These are phyloP conservation scores for Cricetomys ansorgei DNA, from an alignment of 2,113 vertebrate genomes.

Conservation along the genomic window DNA sequence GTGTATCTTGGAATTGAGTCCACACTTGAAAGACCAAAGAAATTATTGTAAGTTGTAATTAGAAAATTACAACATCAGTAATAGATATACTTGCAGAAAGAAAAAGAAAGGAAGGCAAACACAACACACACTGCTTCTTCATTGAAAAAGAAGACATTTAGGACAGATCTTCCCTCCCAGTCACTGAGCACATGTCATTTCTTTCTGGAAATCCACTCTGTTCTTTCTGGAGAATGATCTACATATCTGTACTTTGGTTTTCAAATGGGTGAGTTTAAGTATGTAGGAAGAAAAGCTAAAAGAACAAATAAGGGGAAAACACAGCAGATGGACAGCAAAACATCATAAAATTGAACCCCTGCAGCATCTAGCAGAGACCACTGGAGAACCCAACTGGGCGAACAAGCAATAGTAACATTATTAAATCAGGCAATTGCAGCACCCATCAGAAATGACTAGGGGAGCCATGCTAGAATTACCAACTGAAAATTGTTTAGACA, in stretches of 20 bases:
- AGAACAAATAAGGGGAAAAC: not conserved
- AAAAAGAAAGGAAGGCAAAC: not conserved
- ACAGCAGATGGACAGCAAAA: not conserved
- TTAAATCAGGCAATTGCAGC: not conserved
- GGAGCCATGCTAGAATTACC: not conserved
- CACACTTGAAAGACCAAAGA: not conserved
- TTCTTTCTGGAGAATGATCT: not conserved
- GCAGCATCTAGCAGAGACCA: not conserved
- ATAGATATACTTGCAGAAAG: not conserved
- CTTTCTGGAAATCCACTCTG: not conserved
- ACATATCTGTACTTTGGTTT: not conserved
- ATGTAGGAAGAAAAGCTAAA: not conserved
- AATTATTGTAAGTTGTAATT: no score
- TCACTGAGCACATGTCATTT: not conserved
- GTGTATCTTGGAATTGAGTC: not conserved
- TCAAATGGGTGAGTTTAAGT: not conserved
- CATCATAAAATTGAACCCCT: not conserved
- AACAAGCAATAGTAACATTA: not conserved
- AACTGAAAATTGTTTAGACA: not conserved
- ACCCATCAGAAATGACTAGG: not conserved
- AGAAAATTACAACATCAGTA: not conserved
- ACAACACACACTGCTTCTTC: not conserved
- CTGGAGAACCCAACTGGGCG: not conserved
- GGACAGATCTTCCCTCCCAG: not conserved
- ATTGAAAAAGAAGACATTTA: no score